Percentiles rank a stretch among this genome's conserved stretches.
Evolutionary conservation across 2,113 vertebrate species (phyloP).

Genomic region (Ancistrus triradiatus): DNA sequence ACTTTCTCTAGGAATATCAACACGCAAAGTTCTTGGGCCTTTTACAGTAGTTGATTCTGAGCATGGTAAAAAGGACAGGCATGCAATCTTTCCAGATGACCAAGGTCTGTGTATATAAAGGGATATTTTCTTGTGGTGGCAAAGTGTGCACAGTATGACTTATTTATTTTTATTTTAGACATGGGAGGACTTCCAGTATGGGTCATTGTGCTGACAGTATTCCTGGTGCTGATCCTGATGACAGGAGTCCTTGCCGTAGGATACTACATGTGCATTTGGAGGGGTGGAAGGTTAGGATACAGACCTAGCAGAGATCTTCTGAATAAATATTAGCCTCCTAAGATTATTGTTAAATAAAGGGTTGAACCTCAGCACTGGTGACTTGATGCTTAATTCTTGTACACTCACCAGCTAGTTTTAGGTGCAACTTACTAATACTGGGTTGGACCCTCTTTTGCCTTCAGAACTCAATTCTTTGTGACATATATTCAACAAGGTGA

Average conservation of each 20-base stretch:
- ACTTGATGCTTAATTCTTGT: too few relatives aligned
- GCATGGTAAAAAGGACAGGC: too few relatives aligned
- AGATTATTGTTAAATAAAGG: not conserved
- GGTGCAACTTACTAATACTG: too few relatives aligned
- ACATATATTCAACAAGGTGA: too few relatives aligned
- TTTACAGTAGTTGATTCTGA: slow-evolving; percentile 9
- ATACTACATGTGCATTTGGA: slow-evolving; percentile 68
- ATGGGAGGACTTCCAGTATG: slow-evolving; percentile 24
- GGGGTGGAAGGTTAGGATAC: slow-evolving; percentile 65
- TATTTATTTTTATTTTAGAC: not conserved
- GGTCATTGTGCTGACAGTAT: slow-evolving; percentile 40
- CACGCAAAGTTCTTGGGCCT: slow-evolving; percentile 14
- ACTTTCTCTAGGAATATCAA: not conserved
- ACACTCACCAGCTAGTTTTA: too few relatives aligned
- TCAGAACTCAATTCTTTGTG: too few relatives aligned
- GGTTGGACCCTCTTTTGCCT: too few relatives aligned
- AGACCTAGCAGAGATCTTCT: slow-evolving; percentile 43
- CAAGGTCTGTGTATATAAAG: slow-evolving; percentile 26
- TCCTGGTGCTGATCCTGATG: slow-evolving; percentile 45
- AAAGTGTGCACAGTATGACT: too few relatives aligned
- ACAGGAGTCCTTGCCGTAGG: slow-evolving; percentile 46
- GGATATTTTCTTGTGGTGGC: too few relatives aligned
- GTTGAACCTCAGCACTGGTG: too few relatives aligned
- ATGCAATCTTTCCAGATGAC: not conserved
- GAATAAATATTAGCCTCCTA: slow-evolving; percentile 40